phyloP scores from a whole-genome alignment of 2,888 invertebrate species.

The Xestia rhomboidea region DNA sequence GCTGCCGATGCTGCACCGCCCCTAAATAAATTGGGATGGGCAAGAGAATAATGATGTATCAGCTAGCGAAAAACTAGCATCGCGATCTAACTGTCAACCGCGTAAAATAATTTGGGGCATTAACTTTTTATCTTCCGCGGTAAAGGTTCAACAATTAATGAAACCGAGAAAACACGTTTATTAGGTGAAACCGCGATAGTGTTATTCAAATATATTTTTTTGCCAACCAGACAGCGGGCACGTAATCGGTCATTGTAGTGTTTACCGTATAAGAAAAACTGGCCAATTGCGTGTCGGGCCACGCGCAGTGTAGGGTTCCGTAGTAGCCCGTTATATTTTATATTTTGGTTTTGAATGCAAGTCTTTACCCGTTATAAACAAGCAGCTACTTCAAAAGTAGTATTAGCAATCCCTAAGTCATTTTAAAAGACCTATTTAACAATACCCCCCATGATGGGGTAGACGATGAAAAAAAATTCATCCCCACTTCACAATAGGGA shows the following conservation, averaged over 20 bases:
- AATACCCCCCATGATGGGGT: too few species aligned
- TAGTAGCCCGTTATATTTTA: too few species aligned
- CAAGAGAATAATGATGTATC: neutral
- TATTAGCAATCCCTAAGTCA: too few species aligned
- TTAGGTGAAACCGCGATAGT: constrained; percentile 30
- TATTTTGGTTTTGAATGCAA: too few species aligned
- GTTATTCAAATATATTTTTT: constrained; percentile 3
- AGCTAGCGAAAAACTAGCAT: neutral
- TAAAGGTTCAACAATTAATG: constrained; percentile 8
- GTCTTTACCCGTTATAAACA: too few species aligned
- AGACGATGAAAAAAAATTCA: too few species aligned
- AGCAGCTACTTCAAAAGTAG: too few species aligned
- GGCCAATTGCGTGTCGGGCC: too few species aligned
- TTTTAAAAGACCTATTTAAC: too few species aligned
- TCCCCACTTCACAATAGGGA: too few species aligned
- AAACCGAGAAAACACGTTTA: constrained; percentile 34
- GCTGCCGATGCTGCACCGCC: neutral
- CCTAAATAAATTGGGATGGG: neutral
- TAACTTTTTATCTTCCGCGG: constrained; percentile 4
- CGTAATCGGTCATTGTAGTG: constrained; percentile 22
- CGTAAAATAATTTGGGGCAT: neutral
- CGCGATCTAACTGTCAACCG: neutral
- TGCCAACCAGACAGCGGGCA: neutral
- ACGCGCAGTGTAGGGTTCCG: too few species aligned
- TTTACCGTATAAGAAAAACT: constrained; percentile 1